Conservation (phyloP, 2,113 vertebrate species). For the Thinocorus orbignyianus region DNA sequence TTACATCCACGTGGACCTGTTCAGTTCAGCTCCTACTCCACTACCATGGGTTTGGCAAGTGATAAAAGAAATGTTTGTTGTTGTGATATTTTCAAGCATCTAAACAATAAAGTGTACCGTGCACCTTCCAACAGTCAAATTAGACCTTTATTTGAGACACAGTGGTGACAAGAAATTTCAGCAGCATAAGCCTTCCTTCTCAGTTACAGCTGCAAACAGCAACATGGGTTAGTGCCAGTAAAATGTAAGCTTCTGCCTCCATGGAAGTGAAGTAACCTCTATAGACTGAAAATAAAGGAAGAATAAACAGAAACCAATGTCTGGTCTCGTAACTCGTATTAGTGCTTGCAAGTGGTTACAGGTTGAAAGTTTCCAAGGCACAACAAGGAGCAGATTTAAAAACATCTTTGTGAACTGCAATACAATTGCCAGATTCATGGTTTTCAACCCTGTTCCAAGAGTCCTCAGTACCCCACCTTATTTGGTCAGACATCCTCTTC, state of each 20-base stretch:
- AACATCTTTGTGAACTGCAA: neutral
- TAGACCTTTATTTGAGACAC: neutral
- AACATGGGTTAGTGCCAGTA: neutral
- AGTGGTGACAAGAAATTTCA: neutral
- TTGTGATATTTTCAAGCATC: neutral
- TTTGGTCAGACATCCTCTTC: neutral
- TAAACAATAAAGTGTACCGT: neutral
- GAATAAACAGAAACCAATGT: neutral
- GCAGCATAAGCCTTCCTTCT: neutral
- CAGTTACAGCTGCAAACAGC: neutral
- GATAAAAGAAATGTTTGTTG: neutral
- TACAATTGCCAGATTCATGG: neutral
- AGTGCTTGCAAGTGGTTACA: neutral
- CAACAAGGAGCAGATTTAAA: neutral
- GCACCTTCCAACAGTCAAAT: neutral
- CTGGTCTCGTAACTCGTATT: neutral
- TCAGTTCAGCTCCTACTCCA: neutral
- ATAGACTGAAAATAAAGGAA: neutral
- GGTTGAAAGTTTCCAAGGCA: neutral
- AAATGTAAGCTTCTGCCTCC: neutral
- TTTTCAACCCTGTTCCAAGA: neutral
- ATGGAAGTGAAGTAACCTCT: neutral
- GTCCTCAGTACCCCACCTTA: neutral
- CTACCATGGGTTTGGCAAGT: neutral
- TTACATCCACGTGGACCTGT: neutral